Evolutionary conservation across 2,113 vertebrate species (phyloP).

Genomic region (Oncorhynchus nerka): DNA sequence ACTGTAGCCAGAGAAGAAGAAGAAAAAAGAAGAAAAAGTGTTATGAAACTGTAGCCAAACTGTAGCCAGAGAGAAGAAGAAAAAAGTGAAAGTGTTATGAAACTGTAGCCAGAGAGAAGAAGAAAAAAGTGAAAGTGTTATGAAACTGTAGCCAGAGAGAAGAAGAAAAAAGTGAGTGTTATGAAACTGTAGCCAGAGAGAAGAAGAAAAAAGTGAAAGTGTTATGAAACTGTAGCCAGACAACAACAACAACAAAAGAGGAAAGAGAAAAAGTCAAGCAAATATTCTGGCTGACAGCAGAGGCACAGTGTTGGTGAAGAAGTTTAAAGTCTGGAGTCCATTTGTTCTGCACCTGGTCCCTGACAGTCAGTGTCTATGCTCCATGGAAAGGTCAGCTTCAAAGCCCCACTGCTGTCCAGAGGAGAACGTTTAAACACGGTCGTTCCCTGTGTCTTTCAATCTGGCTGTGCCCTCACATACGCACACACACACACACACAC

Average conservation of each 20-base stretch:
- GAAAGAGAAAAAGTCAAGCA: background rate
- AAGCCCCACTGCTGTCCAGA: constrained; percentile 26
- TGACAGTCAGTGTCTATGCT: constrained; percentile 33
- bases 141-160: no score
- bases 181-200: no score
- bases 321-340: constrained; percentile 43
- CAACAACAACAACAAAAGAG: background rate
- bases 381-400: constrained; percentile 48
- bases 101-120: background rate
- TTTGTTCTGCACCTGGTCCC: constrained; percentile 48
- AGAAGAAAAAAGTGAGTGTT: no score
- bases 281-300: background rate
- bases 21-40: background rate
- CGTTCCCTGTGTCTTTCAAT: constrained; percentile 8
- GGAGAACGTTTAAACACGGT: constrained; percentile 28
- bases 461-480: background rate
- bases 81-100: background rate
- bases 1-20: background rate
- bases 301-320: background rate
- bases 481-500: background rate
- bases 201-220: no score
- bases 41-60: background rate
- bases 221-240: no score
- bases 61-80: background rate
- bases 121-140: no score